Percentiles rank a stretch among this genome's conserved stretches.
phyloP scores from a whole-genome alignment of 2,113 vertebrate genomes.

The Micromys minutus region DNA sequence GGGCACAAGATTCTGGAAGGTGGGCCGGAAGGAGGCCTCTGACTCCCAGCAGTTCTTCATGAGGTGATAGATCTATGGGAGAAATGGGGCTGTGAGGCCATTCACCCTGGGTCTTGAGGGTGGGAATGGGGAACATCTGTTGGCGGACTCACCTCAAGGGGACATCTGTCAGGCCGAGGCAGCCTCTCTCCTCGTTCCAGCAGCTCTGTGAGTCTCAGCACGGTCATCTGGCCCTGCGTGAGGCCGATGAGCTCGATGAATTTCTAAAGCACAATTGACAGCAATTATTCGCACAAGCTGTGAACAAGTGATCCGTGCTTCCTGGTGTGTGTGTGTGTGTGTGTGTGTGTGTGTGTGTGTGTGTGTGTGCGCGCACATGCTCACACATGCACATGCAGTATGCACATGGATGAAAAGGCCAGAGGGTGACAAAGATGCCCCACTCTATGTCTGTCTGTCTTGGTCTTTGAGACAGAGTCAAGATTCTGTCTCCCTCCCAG shows the following conservation, averaged over 20 bases:
- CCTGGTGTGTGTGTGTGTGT: neutral
- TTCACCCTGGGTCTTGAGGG: rapidly evolving
- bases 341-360: too few relatives aligned
- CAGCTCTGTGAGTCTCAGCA: conserved; percentile 88
- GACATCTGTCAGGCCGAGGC: conserved; percentile 89
- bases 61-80: conserved; percentile 83
- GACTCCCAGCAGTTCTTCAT: conserved; percentile 93
- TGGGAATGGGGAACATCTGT: rapidly evolving
- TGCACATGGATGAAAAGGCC: too few relatives aligned
- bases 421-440: too few relatives aligned
- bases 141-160: conserved; percentile 86
- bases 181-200: conserved; percentile 88
- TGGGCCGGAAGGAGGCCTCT: conserved; percentile 86
- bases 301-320: neutral
- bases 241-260: conserved; percentile 89
- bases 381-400: neutral
- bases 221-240: conserved; percentile 88
- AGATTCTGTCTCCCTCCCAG: neutral
- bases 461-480: neutral
- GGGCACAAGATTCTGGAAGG: conserved; percentile 87
- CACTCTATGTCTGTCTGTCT: neutral
- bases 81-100: neutral
- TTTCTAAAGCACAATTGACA: conserved; percentile 84
- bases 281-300: neutral
- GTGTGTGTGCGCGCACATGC: neutral